Percentiles rank a stretch among this genome's conserved stretches.
phyloP scores from a whole-genome alignment of 2,888 invertebrate species.

The Mactromeris polynyma region DNA sequence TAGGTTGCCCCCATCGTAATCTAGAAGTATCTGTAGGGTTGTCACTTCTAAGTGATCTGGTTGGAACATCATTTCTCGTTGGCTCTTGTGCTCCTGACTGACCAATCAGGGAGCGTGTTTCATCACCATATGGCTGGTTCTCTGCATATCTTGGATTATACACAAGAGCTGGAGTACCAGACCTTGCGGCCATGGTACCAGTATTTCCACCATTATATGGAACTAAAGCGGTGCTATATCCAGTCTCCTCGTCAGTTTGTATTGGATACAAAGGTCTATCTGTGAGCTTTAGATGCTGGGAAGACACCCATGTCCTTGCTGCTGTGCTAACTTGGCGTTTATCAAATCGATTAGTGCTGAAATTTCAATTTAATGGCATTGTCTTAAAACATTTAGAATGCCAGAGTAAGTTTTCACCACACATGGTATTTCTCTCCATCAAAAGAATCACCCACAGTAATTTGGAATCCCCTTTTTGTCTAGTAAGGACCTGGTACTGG shows the following conservation, averaged over 20 bases:
- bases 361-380: conserved; percentile 42
- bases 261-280: conserved; percentile 62
- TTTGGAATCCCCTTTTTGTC: neutral
- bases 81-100: neutral
- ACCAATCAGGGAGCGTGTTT: conserved; percentile 36
- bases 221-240: neutral
- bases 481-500: neutral
- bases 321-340: conserved; percentile 68
- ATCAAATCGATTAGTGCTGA: conserved; percentile 75
- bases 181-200: neutral
- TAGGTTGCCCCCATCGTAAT: conserved; percentile 33
- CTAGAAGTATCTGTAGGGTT: neutral
- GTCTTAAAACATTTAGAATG: neutral
- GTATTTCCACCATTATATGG: neutral
- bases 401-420: conserved; percentile 48
- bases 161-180: conserved; percentile 46
- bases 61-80: neutral
- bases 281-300: conserved; percentile 67
- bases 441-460: neutral
- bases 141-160: conserved; percentile 39
- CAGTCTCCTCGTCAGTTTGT: conserved; percentile 20
- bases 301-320: conserved; percentile 71
- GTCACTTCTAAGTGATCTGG: conserved; percentile 34
- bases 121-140: conserved; percentile 21
- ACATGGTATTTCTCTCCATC: conserved; percentile 20